A percentile compares a stretch with the other conserved stretches of the same genome.
phyloP scores from a whole-genome alignment of 2,113 vertebrate genomes.

The Oryzias woworae region DNA sequence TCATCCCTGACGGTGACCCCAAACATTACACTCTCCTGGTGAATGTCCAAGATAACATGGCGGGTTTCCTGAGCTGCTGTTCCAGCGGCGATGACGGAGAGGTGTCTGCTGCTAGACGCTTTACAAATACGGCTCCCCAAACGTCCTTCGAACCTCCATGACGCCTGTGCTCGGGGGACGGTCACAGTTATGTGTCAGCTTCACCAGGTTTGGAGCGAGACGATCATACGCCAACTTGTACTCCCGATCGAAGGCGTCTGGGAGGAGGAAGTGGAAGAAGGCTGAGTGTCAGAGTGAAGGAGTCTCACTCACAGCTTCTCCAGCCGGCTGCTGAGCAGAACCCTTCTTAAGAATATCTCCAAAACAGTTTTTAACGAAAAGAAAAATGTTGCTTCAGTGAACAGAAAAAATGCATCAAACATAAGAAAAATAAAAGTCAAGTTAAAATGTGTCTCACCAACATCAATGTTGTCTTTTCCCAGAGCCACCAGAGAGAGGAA shows the following conservation, averaged over 20 bases:
- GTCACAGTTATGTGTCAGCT: conserved; percentile 94
- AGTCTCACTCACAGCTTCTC: neutral
- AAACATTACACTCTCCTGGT: neutral
- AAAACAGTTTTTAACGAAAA: too few species aligned
- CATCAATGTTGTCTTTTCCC: conserved; percentile 96
- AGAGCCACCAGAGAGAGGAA: conserved; percentile 96
- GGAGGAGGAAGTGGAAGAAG: conserved; percentile 3
- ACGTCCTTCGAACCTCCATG: conserved; percentile 93
- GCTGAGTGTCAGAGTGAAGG: neutral
- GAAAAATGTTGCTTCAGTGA: too few species aligned
- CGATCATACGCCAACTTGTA: conserved; percentile 96
- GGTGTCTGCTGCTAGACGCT: neutral
- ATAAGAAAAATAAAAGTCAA: too few species aligned
- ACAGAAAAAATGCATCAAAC: too few species aligned
- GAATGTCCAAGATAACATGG: conserved; percentile 31
- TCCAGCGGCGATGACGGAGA: conserved; percentile 16
- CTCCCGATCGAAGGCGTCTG: conserved; percentile 96
- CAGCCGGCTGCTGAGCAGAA: too few species aligned
- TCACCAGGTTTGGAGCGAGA: conserved; percentile 88
- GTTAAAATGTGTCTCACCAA: conserved; percentile 78
- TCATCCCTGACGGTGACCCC: conserved; percentile 4
- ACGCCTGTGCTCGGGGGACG: conserved; percentile 92
- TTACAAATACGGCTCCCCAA: conserved; percentile 94
- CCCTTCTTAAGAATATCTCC: too few species aligned
- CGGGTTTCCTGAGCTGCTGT: conserved; percentile 62